These are phyloP conservation scores for Drosophila ficusphila DNA, from an alignment of 1,140 invertebrate genomes.

Conservation along the genomic window DNA sequence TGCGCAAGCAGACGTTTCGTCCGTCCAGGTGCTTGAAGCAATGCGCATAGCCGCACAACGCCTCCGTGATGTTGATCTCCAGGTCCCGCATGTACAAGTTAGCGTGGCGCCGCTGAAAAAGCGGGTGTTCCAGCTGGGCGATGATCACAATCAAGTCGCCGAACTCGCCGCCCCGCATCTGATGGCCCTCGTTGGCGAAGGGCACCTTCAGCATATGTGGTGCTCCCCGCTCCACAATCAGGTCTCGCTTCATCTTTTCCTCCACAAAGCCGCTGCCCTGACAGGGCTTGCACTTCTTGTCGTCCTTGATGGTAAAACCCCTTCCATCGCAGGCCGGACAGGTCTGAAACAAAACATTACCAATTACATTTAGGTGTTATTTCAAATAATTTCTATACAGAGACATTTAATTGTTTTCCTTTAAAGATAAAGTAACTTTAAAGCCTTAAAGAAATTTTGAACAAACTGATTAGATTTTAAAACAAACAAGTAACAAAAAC, in stretches of 20 bases:
- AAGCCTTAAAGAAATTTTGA: too few relatives aligned
- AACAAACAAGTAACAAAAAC: too few relatives aligned
- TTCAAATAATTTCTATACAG: too few relatives aligned
- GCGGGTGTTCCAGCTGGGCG: conserved; percentile 91
- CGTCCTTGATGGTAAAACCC: conserved; percentile 91
- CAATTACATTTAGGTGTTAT: not conserved
- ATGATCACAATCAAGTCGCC: conserved; percentile 96
- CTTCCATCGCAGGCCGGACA: conserved; percentile 89
- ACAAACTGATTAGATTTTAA: too few relatives aligned
- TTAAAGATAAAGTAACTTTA: too few relatives aligned
- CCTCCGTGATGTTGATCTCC: conserved; percentile 91
- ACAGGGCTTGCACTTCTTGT: conserved; percentile 92
- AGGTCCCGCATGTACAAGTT: conserved; percentile 91
- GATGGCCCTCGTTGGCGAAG: conserved; percentile 95
- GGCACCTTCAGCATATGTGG: conserved; percentile 93
- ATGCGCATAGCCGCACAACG: conserved; percentile 94
- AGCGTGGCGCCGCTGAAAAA: conserved; percentile 90
- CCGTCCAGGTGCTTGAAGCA: conserved; percentile 94
- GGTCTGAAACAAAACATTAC: conserved; percentile 13
- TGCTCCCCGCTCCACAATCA: conserved; percentile 96
- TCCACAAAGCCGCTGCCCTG: conserved; percentile 92
- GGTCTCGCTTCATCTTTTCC: conserved; percentile 93
- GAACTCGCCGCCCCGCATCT: conserved; percentile 92
- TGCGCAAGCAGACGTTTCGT: conserved; percentile 89
- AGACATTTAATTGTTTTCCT: too few relatives aligned